Percentiles rank a stretch among this genome's conserved stretches.
Evolutionary conservation across 2,797 vertebrate genomes (phyloP).

Genomic region (Borostomias antarcticus): DNA sequence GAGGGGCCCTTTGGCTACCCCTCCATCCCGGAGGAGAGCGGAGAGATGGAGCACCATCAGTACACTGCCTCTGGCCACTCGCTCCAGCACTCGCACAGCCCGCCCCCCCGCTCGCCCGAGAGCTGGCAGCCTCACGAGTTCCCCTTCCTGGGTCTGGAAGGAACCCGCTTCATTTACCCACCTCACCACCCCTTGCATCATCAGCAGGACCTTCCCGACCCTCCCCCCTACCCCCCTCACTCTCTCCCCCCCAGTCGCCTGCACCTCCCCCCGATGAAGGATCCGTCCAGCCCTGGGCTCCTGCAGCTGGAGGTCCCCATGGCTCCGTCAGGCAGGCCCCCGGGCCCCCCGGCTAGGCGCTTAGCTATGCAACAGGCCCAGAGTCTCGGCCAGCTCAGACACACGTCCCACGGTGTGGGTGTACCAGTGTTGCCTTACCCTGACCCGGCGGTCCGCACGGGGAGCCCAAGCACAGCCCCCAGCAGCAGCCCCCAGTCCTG

Average conservation of each 20-base stretch:
- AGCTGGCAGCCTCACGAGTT: slow-evolving; percentile 93
- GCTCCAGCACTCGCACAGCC: slow-evolving; percentile 93
- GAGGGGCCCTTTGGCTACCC: slow-evolving; percentile 95
- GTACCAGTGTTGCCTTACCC: slow-evolving; percentile 99
- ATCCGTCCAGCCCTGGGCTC: slow-evolving; percentile 91
- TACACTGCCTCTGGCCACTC: slow-evolving; percentile 92
- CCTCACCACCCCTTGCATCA: slow-evolving; percentile 88
- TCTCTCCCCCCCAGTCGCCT: slow-evolving; percentile 75
- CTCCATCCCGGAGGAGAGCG: slow-evolving; percentile 93
- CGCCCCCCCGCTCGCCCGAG: slow-evolving; percentile 91
- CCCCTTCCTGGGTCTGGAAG: slow-evolving; percentile 91
- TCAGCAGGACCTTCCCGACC: slow-evolving; percentile 87
- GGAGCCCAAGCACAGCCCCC: slow-evolving; percentile 95
- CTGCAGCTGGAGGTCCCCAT: slow-evolving; percentile 94
- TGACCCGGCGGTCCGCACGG: slow-evolving; percentile 88
- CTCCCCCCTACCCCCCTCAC: slow-evolving; percentile 86
- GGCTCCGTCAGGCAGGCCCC: slow-evolving; percentile 82
- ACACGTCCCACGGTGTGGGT: slow-evolving; percentile 98
- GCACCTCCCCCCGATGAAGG: slow-evolving; percentile 83
- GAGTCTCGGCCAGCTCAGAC: slow-evolving; percentile 98
- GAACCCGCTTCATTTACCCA: slow-evolving; percentile 89
- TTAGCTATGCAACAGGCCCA: slow-evolving; percentile 98
- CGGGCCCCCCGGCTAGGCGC: slow-evolving; percentile 87
- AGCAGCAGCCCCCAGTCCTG: slow-evolving; percentile 94
- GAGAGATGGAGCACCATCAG: slow-evolving; percentile 83